Evolutionary conservation across 1,140 invertebrate genomes (phyloP).

Genomic region (Gryllus bimaculatus): DNA sequence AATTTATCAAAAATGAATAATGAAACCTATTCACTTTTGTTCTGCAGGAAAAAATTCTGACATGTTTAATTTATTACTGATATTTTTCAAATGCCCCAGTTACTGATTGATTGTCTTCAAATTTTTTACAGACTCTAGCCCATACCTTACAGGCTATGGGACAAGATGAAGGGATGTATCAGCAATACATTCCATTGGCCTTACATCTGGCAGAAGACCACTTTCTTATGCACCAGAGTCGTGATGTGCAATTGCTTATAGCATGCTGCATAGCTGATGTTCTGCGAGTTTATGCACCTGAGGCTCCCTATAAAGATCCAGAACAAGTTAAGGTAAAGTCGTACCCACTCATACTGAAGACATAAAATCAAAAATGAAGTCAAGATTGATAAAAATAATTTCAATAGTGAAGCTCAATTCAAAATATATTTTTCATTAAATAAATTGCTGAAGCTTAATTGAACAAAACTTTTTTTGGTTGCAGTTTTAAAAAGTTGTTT

Average conservation of each 20-base stretch:
- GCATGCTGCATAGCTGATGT: conserved; percentile 97
- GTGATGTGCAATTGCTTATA: conserved; percentile 88
- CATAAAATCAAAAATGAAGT: not conserved
- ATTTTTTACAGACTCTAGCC: conserved; percentile 60
- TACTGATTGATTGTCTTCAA: not conserved
- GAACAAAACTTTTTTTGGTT: too few relatives aligned
- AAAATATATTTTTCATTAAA: not conserved
- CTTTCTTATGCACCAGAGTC: conserved; percentile 80
- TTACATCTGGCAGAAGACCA: conserved; percentile 86
- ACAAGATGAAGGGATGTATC: conserved; percentile 89
- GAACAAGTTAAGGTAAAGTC: conserved; percentile 69
- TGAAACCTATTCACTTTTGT: too few relatives aligned
- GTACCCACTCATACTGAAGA: not conserved
- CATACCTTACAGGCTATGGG: conserved; percentile 93
- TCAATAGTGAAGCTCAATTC: not conserved
- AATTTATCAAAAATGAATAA: too few relatives aligned
- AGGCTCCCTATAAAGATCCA: conserved; percentile 92
- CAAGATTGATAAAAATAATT: not conserved
- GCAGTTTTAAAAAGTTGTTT: too few relatives aligned
- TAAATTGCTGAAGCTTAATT: not conserved
- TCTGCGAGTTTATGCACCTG: conserved; percentile 94
- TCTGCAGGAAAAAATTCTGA: too few relatives aligned
- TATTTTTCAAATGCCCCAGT: too few relatives aligned
- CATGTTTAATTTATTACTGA: too few relatives aligned
- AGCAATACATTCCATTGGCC: conserved; percentile 88